Conservation (phyloP, 2,888 invertebrate species). For the Thyatira batis region DNA sequence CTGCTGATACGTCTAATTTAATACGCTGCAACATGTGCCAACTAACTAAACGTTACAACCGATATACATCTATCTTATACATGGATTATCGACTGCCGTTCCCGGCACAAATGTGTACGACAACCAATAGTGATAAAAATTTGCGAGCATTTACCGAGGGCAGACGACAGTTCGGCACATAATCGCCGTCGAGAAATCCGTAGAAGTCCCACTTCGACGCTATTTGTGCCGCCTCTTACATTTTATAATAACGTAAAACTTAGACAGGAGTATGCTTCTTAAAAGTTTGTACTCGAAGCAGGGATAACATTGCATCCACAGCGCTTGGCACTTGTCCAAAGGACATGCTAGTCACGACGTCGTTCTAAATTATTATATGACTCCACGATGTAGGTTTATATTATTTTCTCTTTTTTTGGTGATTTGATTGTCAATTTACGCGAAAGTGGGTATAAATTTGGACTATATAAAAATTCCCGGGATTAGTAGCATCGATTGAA, state of each 20-base stretch:
- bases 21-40: slow-evolving; percentile 46
- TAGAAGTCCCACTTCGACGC: slow-evolving; percentile 32
- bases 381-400: slow-evolving; percentile 52
- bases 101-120: slow-evolving; percentile 32
- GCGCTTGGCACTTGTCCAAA: slow-evolving; percentile 57
- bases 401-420: slow-evolving; percentile 30
- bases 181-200: slow-evolving; percentile 54
- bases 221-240: slow-evolving; percentile 47
- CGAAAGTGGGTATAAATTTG: not conserved
- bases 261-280: slow-evolving; percentile 55
- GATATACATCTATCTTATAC: slow-evolving; percentile 28
- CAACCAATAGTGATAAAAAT: slow-evolving; percentile 45
- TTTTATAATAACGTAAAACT: slow-evolving; percentile 60
- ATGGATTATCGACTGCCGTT: slow-evolving; percentile 22
- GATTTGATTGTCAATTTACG: not conserved
- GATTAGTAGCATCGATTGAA: too few relatives aligned
- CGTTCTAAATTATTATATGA: slow-evolving; percentile 66
- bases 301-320: slow-evolving; percentile 51
- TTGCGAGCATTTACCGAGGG: slow-evolving; percentile 43
- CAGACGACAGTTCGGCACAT: slow-evolving; percentile 35
- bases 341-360: slow-evolving; percentile 45
- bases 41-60: slow-evolving; percentile 29
- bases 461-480: too few relatives aligned
- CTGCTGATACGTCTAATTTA: slow-evolving; percentile 48
- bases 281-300: slow-evolving; percentile 50